Evolutionary conservation across 2,797 vertebrate genomes (phyloP).

Genomic region (Neosalanx taihuensis): DNA sequence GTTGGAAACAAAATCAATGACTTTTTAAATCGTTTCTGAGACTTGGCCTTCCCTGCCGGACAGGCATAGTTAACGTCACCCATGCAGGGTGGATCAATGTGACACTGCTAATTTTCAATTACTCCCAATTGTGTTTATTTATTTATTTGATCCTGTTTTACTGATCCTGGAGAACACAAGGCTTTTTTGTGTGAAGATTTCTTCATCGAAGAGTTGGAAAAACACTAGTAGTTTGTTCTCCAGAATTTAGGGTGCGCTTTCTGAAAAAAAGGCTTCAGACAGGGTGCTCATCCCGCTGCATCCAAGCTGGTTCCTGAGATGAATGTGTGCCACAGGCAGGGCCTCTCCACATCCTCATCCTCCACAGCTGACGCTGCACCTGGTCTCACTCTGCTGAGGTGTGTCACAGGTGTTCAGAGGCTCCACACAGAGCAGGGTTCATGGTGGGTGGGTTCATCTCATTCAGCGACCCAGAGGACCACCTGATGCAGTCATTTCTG

Average conservation of each 20-base stretch:
- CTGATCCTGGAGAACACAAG: slow-evolving; percentile 17
- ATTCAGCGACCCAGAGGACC: neutral
- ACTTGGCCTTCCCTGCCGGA: slow-evolving; percentile 38
- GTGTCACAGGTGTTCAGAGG: neutral
- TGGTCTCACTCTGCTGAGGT: neutral
- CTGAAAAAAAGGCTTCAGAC: neutral
- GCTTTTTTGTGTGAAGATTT: neutral
- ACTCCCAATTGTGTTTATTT: slow-evolving; percentile 45
- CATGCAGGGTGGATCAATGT: slow-evolving; percentile 50
- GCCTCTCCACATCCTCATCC: too few species aligned
- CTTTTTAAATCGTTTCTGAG: slow-evolving; percentile 49
- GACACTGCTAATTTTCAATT: slow-evolving; percentile 52
- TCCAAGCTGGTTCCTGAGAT: neutral
- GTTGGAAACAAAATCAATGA: slow-evolving; percentile 54
- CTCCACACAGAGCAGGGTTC: neutral
- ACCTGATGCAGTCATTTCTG: neutral
- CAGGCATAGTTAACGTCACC: slow-evolving; percentile 47
- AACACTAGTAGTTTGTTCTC: neutral
- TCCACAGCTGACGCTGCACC: neutral
- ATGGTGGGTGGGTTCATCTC: neutral
- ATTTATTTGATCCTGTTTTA: slow-evolving; percentile 37
- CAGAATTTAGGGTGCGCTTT: neutral
- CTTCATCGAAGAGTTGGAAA: neutral
- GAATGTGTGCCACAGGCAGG: neutral
- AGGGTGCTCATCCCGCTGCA: neutral